Percentiles rank a stretch among this genome's conserved stretches.
phyloP scores from a whole-genome alignment of 64 coral and sea anemone species.

The Stylophora pistillata region DNA sequence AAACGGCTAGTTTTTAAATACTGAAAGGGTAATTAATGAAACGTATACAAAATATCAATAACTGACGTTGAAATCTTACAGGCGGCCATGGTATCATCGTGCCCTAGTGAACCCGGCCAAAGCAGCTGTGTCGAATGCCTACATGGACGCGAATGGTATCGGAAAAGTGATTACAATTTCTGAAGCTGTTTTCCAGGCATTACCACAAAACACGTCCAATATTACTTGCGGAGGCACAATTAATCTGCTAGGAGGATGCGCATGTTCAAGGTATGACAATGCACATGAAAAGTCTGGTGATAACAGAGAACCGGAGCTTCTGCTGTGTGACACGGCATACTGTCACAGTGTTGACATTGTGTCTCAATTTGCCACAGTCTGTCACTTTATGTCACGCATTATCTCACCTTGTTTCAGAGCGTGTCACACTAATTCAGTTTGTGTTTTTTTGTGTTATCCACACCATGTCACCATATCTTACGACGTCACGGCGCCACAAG shows the following conservation, averaged over 20 bases:
- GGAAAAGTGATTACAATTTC: constrained; percentile 96
- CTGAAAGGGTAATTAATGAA: no score
- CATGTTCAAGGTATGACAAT: constrained; percentile 64
- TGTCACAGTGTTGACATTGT: no score
- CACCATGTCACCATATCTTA: no score
- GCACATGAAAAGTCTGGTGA: not conserved
- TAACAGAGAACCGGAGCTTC: no score
- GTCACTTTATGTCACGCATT: no score
- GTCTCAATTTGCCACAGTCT: no score
- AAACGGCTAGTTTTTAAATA: no score
- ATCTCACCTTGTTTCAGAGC: no score
- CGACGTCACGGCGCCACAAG: no score
- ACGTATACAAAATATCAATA: not conserved
- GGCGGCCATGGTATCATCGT: constrained; percentile 96
- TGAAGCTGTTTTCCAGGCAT: constrained; percentile 87
- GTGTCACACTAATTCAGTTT: no score
- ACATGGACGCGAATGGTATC: constrained; percentile 96
- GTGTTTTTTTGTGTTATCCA: no score
- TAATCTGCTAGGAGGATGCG: constrained; percentile 81
- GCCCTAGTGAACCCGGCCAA: constrained; percentile 92
- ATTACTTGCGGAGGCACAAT: constrained; percentile 59
- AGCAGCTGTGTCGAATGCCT: constrained; percentile 91
- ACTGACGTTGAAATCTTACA: not conserved
- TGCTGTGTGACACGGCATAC: no score
- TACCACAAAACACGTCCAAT: constrained; percentile 47